Conservation (phyloP, 2,113 vertebrate species). For the Eudorcas thomsonii region DNA sequence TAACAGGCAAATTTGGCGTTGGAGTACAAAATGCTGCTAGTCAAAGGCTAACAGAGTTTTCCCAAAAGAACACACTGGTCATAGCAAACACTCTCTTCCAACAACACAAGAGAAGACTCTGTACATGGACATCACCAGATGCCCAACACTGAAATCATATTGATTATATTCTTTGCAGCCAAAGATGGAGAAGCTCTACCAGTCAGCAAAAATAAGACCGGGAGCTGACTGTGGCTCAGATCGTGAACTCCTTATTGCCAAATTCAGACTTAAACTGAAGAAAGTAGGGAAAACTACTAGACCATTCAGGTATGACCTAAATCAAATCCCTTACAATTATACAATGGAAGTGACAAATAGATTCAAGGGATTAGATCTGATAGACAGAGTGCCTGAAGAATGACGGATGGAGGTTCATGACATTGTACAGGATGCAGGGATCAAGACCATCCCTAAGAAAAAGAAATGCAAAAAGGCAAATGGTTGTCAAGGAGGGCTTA, state of each 20-base stretch:
- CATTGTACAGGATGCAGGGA: neutral
- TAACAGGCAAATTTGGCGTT: neutral
- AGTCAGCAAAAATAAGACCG: neutral
- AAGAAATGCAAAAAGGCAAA: neutral
- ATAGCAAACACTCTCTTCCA: neutral
- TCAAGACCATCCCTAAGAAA: neutral
- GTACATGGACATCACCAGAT: neutral
- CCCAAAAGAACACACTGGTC: neutral
- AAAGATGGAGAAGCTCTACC: neutral
- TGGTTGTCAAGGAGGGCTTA: neutral
- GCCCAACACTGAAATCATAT: neutral
- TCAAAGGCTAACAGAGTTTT: neutral
- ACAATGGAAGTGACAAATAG: neutral
- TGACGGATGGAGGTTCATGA: fast-evolving
- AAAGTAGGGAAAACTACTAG: neutral
- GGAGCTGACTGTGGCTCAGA: neutral
- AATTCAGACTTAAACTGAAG: neutral
- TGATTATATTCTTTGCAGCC: neutral
- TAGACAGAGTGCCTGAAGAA: neutral
- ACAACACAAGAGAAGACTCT: neutral
- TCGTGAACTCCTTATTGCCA: neutral
- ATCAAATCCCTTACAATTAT: neutral
- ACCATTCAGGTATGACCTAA: neutral
- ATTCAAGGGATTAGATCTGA: neutral
- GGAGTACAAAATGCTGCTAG: neutral